These are phyloP conservation scores for Apocheima hispidaria DNA, from an alignment of 2,888 invertebrate species.

Conservation along the genomic window DNA sequence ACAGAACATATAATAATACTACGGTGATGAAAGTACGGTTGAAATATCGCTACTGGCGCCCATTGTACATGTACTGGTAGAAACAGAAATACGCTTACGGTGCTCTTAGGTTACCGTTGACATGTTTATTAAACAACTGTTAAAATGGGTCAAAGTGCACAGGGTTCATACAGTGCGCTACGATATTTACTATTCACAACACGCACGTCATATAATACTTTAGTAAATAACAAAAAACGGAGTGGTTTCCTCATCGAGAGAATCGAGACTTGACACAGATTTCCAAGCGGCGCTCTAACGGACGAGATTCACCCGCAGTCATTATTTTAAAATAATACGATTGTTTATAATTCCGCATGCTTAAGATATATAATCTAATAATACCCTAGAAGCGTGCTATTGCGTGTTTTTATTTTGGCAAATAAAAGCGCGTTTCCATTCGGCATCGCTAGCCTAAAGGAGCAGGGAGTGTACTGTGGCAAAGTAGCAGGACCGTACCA, in stretches of 20 bases:
- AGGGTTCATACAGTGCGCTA: not conserved
- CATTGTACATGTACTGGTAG: conserved; percentile 7
- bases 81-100: not conserved
- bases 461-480: no score
- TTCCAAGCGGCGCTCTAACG: conserved; percentile 31
- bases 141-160: conserved; percentile 12
- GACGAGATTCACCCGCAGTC: conserved; percentile 11
- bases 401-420: no score
- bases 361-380: conserved; percentile 9
- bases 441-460: no score
- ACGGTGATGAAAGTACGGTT: not conserved
- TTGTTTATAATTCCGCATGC: conserved; percentile 25
- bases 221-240: conserved; percentile 35
- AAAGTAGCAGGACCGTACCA: no score
- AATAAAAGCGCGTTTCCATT: no score
- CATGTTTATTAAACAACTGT: conserved; percentile 11
- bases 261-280: conserved; percentile 49
- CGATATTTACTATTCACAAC: not conserved
- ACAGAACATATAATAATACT: no score
- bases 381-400: no score
- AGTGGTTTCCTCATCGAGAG: conserved; percentile 40
- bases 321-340: conserved; percentile 23
- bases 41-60: not conserved
- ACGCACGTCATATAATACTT: not conserved
- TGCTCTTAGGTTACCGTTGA: conserved; percentile 7